These are phyloP conservation scores for Aricia artaxerxes DNA, from an alignment of 2,888 invertebrate genomes.

Conservation along the genomic window DNA sequence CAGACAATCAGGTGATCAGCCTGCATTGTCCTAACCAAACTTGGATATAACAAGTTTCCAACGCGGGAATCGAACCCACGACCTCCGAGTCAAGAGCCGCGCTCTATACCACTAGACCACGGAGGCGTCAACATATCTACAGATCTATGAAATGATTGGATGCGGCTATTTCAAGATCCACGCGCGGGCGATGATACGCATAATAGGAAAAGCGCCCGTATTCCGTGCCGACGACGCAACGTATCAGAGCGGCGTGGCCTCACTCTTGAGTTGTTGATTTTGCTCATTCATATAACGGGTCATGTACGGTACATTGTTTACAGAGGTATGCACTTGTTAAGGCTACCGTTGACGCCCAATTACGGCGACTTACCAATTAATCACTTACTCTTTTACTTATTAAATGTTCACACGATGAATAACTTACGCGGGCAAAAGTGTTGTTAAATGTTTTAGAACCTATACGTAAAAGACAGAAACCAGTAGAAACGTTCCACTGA, in stretches of 20 bases:
- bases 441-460: not conserved
- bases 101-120: too few relatives aligned
- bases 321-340: conserved; percentile 2
- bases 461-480: not conserved
- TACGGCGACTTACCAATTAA: not conserved
- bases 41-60: too few relatives aligned
- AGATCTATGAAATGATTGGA: too few relatives aligned
- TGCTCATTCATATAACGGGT: conserved; percentile 6
- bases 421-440: not conserved
- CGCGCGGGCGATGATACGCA: too few relatives aligned
- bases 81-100: too few relatives aligned
- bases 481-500: not conserved
- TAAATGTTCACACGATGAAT: not conserved
- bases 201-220: not conserved
- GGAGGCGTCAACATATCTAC: too few relatives aligned
- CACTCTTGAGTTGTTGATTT: not conserved
- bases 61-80: too few relatives aligned
- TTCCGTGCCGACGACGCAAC: not conserved
- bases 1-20: too few relatives aligned
- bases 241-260: not conserved
- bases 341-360: not conserved
- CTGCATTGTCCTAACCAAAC: too few relatives aligned
- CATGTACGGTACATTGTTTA: conserved; percentile 6
- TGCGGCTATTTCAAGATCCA: too few relatives aligned
- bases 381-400: not conserved